Evolutionary conservation across 2,888 invertebrate species (phyloP).

Genomic region (Micoletzkya japonica): DNA sequence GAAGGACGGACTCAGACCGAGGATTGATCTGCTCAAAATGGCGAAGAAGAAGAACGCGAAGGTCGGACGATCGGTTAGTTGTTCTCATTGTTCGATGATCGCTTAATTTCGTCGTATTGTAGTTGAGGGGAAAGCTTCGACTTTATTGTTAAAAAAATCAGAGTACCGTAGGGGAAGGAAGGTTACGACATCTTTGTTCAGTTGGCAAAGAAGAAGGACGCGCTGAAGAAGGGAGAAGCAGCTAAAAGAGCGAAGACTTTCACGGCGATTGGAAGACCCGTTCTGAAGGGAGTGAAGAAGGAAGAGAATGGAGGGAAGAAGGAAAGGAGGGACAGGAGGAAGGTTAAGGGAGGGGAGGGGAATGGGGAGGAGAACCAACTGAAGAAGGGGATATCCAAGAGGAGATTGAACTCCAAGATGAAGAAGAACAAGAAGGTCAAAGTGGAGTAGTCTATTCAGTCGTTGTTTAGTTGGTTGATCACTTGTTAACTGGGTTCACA

Average conservation of each 20-base stretch:
- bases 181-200: background rate
- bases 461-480: background rate
- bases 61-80: background rate
- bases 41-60: conserved; percentile 34
- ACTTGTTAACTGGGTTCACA: too few relatives aligned
- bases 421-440: background rate
- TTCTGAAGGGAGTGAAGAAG: conserved; percentile 5
- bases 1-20: conserved; percentile 46
- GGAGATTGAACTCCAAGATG: background rate
- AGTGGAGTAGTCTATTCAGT: background rate
- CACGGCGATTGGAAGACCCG: too few relatives aligned
- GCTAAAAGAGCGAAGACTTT: too few relatives aligned
- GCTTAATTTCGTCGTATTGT: background rate
- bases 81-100: background rate
- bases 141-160: background rate
- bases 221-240: background rate
- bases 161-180: background rate
- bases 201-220: conserved; percentile 7
- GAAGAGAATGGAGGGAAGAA: background rate
- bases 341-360: background rate
- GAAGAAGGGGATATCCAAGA: background rate
- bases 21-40: conserved; percentile 35
- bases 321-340: background rate
- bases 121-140: background rate
- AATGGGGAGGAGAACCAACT: background rate